Percentiles rank a stretch among this genome's conserved stretches.
Conservation (phyloP, 2,888 invertebrate genomes). For the Plebejus anna region DNA sequence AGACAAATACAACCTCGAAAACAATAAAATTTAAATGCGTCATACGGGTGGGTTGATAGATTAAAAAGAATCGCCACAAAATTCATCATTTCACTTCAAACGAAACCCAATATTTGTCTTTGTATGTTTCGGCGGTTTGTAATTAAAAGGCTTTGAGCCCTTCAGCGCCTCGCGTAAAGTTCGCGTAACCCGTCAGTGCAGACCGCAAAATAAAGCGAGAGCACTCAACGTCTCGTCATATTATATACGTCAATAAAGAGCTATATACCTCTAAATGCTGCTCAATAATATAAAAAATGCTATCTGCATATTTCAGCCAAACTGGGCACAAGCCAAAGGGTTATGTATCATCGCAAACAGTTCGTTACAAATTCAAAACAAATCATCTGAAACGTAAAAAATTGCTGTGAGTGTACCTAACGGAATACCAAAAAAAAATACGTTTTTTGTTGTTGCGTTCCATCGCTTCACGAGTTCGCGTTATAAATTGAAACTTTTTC, state of each 20-base stretch:
- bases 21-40: constrained; percentile 7
- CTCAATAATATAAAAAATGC: background rate
- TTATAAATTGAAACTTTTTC: constrained; percentile 40
- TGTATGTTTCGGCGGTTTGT: constrained; percentile 21
- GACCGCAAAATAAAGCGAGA: constrained; percentile 17
- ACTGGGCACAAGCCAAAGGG: background rate
- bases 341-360: constrained; percentile 8
- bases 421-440: constrained; percentile 11
- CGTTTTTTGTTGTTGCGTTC: constrained; percentile 7
- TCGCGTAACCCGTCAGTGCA: background rate
- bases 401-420: background rate
- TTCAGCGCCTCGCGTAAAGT: constrained; percentile 3
- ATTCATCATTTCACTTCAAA: constrained; percentile 16
- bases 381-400: constrained; percentile 7
- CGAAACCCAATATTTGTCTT: constrained; percentile 24
- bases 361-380: constrained; percentile 20
- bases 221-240: background rate
- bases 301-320: background rate
- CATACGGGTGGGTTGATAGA: background rate
- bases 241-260: background rate
- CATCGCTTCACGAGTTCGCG: constrained; percentile 5
- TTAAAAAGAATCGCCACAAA: constrained; percentile 4
- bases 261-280: background rate
- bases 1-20: background rate
- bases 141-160: constrained; percentile 21